phyloP scores from a whole-genome alignment of 2,113 vertebrate genomes.

The Salvator merianae region DNA sequence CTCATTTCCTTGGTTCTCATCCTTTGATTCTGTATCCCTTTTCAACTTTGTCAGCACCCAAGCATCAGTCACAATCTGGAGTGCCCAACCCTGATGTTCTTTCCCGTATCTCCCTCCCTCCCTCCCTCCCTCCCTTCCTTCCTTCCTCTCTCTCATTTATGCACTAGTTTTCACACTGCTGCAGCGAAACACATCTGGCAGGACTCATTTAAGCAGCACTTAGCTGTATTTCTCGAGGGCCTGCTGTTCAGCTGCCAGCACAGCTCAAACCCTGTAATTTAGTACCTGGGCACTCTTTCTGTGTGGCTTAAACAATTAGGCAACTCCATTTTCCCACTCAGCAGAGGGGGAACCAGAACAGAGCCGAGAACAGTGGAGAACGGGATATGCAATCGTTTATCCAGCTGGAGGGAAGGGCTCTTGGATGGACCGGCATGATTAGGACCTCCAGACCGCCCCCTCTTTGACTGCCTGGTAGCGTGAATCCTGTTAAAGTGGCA shows the following conservation, averaged over 20 bases:
- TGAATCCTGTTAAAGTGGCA: background rate
- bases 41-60: background rate
- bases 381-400: background rate
- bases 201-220: background rate
- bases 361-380: too few species aligned
- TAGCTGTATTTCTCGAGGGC: background rate
- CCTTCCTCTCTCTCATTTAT: background rate
- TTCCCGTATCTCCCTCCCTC: too few species aligned
- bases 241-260: background rate
- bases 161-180: background rate
- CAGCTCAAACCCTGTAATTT: conserved; percentile 10
- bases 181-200: background rate
- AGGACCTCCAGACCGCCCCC: too few species aligned
- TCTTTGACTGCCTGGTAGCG: too few species aligned
- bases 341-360: background rate
- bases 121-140: background rate
- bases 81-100: background rate
- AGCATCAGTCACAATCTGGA: background rate
- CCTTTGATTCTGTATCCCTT: background rate
- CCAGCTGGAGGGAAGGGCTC: background rate
- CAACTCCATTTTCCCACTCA: background rate
- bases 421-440: background rate
- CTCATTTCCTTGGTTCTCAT: too few species aligned
- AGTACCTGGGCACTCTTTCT: conserved; percentile 9
- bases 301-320: conserved; percentile 4